Base-by-base conservation (phyloP, 2,113 vertebrate species). In the Psittacara wagleri region DNA sequence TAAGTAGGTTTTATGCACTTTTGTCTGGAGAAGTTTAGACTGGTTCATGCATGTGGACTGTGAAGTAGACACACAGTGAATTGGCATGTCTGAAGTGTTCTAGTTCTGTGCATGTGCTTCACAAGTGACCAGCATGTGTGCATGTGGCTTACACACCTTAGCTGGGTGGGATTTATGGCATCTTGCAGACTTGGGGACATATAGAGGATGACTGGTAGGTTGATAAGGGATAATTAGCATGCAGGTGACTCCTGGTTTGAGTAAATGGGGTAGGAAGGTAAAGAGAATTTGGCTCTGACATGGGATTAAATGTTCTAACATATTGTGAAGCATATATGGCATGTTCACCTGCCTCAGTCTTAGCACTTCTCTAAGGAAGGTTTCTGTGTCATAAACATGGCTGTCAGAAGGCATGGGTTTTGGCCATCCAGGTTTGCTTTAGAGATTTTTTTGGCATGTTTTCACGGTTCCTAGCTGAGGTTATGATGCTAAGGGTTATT, bases 41-140 rank as follows among this genome's bases (percentile, higher is more conserved):
- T 3, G 35, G 18, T 31, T 68, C 1, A 2, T 2, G 4, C 4
- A 3, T 0, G 0, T 18, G 59, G 33, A 16, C 54, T 44, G 8
- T 55, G 57, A 25, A 17, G 46, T 27, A 4, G 7, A 1, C 0
- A 4, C n/a, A 19, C 5, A 13, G 31, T 14, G 28, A 46, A 19
- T 35, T 37, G 43, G 19, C 5, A 1, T 1, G 5, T 54, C 17
- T 29, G 51, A 61, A 35, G 17, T 23, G 35, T n/a, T 84, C 49
- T 57, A 10, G 17, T 48, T 33, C 49, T 57, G 59, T 13, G 33
- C 4, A 0, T 3, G 9, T n/a, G 35, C 20, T 54, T 63, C 2
- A 1, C 44, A 27, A 54, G n/a, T 3, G 18, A 74, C 17, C 31
- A n/a, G 22, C 2, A 28, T 0, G 0, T 13, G 33, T 29, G 11